These are phyloP conservation scores for Brachionus asplanchnoidis DNA, from an alignment of 1,140 invertebrate genomes.

Conservation along the genomic window DNA sequence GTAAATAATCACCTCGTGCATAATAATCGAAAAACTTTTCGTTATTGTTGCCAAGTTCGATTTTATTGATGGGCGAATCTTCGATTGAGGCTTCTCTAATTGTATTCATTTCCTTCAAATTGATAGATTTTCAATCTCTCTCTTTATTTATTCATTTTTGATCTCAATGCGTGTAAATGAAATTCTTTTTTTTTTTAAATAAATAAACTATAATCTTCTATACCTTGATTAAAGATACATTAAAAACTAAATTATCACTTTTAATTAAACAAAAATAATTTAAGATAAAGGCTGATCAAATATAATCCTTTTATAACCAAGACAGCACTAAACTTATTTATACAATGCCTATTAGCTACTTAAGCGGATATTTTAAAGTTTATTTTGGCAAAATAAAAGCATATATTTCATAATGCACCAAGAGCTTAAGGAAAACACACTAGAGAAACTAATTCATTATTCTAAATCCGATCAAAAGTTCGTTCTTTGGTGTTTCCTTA, in stretches of 20 bases:
- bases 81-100: constrained; percentile 6
- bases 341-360: neutral
- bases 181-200: neutral
- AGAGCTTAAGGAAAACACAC: neutral
- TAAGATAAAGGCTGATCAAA: neutral
- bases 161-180: neutral
- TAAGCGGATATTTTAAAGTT: neutral
- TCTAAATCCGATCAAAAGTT: neutral
- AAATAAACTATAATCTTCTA: neutral
- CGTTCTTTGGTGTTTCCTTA: neutral
- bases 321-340: neutral
- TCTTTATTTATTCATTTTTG: neutral
- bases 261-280: neutral
- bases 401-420: neutral
- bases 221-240: neutral
- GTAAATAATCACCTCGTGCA: neutral
- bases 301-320: neutral
- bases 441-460: neutral
- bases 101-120: constrained; percentile 14
- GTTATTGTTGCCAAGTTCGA: neutral
- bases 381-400: neutral
- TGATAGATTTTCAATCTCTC: neutral
- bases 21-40: neutral
- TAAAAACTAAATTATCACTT: neutral
- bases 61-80: neutral